Evolutionary conservation across 2,113 vertebrate species (phyloP).

Genomic region (Leptosomus discolor): DNA sequence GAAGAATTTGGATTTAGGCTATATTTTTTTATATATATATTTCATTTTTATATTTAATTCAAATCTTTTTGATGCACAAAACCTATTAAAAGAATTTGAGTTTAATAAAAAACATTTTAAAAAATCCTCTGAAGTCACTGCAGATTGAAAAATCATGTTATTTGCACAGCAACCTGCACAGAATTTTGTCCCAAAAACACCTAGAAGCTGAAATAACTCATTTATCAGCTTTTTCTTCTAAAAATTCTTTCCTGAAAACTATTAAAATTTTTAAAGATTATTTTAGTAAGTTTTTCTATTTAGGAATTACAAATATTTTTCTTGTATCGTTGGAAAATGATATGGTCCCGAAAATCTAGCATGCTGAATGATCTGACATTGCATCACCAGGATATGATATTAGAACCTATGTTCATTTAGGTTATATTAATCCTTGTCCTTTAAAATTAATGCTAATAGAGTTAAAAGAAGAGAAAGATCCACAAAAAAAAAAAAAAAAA

Average conservation of each 20-base stretch:
- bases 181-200: neutral
- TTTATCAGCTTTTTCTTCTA: neutral
- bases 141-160: neutral
- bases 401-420: neutral
- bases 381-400: neutral
- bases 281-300: neutral
- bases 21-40: too few species aligned
- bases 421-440: slow-evolving; percentile 41
- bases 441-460: slow-evolving; percentile 36
- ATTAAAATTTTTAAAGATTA: neutral
- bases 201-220: neutral
- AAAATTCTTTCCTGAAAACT: neutral
- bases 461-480: neutral
- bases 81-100: neutral
- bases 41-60: neutral
- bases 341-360: neutral
- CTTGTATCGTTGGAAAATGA: slow-evolving; percentile 4
- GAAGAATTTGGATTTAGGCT: neutral
- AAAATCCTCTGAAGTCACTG: neutral
- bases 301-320: slow-evolving; percentile 4
- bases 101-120: neutral
- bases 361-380: neutral
- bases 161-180: neutral
- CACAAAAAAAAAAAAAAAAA: neutral
- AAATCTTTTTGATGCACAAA: neutral